phyloP scores from a whole-genome alignment of 1,140 invertebrate genomes.

The Drosophila oshimai region DNA sequence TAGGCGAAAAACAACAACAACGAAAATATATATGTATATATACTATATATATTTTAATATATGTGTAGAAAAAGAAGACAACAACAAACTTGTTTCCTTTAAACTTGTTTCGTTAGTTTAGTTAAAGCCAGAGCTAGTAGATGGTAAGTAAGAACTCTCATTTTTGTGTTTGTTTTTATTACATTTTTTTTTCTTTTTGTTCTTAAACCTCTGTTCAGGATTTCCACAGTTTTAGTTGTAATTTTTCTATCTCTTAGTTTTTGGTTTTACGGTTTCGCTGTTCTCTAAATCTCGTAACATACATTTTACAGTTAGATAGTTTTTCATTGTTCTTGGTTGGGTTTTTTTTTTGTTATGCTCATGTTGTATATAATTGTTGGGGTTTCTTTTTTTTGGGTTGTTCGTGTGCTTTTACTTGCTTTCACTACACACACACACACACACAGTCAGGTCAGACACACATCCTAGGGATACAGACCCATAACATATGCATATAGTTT shows the following conservation, averaged over 20 bases:
- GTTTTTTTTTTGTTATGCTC: neutral
- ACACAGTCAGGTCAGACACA: slow-evolving; percentile 8
- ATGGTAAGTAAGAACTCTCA: slow-evolving; percentile 10
- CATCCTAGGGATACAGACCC: neutral
- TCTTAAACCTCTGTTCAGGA: neutral
- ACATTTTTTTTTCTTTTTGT: neutral
- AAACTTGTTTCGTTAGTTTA: slow-evolving; percentile 36
- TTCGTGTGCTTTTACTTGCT: neutral
- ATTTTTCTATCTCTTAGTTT: neutral
- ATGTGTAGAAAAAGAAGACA: slow-evolving; percentile 53
- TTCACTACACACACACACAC: neutral
- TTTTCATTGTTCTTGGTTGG: slow-evolving; percentile 9
- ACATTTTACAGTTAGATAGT: slow-evolving; percentile 20
- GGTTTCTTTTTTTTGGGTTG: neutral
- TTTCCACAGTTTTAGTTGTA: neutral
- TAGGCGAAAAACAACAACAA: slow-evolving; percentile 32
- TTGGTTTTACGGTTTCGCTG: neutral
- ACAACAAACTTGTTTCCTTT: slow-evolving; percentile 50
- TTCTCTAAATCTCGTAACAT: slow-evolving; percentile 24
- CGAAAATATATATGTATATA: slow-evolving; percentile 40
- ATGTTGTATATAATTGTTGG: slow-evolving; percentile 1
- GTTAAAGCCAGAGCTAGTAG: slow-evolving; percentile 49
- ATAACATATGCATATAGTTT: neutral
- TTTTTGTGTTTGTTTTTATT: neutral
- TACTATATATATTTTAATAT: slow-evolving; percentile 40